A percentile compares a stretch with the other conserved stretches of the same genome.
These are phyloP conservation scores for Daphoenositta chrysoptera DNA, from an alignment of 2,113 vertebrate species.

Conservation along the genomic window DNA sequence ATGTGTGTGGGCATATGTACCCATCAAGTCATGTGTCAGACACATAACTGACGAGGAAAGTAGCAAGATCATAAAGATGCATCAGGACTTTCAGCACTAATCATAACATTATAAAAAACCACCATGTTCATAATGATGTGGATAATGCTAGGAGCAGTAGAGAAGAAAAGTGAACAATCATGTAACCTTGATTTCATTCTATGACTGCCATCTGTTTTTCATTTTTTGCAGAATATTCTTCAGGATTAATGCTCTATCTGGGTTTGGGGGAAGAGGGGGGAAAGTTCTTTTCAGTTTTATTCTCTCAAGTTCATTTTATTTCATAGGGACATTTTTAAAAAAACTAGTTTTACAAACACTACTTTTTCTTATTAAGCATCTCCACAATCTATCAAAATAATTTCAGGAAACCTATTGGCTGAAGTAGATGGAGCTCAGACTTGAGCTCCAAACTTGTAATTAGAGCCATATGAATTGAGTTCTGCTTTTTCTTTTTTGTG, in stretches of 20 bases:
- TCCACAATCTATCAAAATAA: not conserved
- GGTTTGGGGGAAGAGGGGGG: not conserved
- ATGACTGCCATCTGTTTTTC: constrained; percentile 3
- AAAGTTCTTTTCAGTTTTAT: not conserved
- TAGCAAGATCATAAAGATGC: constrained; percentile 37
- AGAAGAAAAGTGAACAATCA: constrained; percentile 31
- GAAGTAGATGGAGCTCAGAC: not conserved
- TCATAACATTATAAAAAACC: constrained; percentile 10
- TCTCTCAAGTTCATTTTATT: not conserved
- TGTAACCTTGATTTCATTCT: constrained; percentile 19
- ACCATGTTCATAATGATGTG: not conserved
- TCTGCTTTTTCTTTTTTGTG: not conserved
- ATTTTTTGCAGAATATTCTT: not conserved
- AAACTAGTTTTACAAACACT: not conserved
- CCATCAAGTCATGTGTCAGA: not conserved
- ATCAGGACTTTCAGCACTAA: not conserved
- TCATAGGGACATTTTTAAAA: not conserved
- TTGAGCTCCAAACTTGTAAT: too few relatives aligned
- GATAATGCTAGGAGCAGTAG: not conserved
- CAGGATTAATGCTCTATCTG: not conserved
- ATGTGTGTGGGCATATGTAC: not conserved
- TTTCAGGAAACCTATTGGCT: not conserved
- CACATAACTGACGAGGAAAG: constrained; percentile 21
- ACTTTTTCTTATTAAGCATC: not conserved
- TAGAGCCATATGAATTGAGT: not conserved